These are phyloP conservation scores for Portunus trituberculatus DNA, from an alignment of 1,140 invertebrate species.

Conservation along the genomic window DNA sequence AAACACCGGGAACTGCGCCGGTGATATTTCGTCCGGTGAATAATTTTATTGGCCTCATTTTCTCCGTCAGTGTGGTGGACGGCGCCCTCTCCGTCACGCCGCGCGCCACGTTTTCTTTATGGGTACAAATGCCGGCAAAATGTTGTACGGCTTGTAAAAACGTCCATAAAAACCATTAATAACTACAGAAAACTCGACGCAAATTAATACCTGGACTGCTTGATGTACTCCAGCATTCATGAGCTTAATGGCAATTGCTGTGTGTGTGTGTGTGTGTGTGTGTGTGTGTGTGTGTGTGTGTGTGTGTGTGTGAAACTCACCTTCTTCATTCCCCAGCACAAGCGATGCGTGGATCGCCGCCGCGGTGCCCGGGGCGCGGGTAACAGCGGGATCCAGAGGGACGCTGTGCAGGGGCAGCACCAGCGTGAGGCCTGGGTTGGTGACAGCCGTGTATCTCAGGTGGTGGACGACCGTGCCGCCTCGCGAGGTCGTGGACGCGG, in stretches of 20 bases:
- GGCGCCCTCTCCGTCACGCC: neutral
- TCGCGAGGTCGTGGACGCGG: neutral
- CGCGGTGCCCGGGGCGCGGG: too few relatives aligned
- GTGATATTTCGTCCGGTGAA: neutral
- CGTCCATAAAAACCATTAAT: neutral
- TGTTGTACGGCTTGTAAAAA: neutral
- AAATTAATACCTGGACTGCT: neutral
- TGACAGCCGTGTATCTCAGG: constrained; percentile 24
- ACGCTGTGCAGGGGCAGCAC: neutral
- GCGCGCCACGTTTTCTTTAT: neutral
- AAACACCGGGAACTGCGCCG: neutral
- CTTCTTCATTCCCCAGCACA: neutral
- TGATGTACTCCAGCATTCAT: neutral
- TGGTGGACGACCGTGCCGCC: constrained; percentile 13
- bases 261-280: neutral
- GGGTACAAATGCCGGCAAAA: neutral
- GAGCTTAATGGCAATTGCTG: neutral
- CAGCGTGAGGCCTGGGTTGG: neutral
- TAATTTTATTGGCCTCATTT: neutral
- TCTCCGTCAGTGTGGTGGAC: neutral
- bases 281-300: constrained; percentile 57
- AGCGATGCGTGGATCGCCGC: constrained; percentile 29
- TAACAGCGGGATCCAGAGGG: neutral
- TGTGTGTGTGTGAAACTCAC: constrained; percentile 39
- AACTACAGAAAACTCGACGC: neutral